Conservation (phyloP, 2,797 vertebrate species). For the Urocyon cinereoargenteus region DNA sequence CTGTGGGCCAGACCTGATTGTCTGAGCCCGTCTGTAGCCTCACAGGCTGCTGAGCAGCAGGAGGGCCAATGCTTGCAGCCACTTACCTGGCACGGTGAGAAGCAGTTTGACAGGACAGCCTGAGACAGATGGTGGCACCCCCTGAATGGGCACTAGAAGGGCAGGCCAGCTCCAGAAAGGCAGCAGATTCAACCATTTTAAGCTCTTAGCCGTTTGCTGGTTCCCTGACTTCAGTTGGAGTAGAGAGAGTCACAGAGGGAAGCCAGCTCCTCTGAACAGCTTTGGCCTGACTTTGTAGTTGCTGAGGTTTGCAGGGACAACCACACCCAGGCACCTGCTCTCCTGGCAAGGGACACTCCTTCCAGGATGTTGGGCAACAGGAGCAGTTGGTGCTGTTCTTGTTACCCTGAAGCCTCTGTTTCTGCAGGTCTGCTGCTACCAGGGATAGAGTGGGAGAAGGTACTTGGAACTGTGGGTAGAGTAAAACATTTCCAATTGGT, state of each 20-base stretch:
- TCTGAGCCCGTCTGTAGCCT: not conserved
- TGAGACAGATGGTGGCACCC: conserved; percentile 40
- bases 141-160: not conserved
- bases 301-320: not conserved
- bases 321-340: not conserved
- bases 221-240: not conserved
- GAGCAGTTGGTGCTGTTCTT: not conserved
- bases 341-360: not conserved
- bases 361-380: not conserved
- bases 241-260: not conserved
- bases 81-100: not conserved
- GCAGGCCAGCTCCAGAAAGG: not conserved
- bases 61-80: not conserved
- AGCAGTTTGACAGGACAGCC: not conserved
- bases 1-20: not conserved
- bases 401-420: not conserved
- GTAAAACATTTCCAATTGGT: not conserved
- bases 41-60: not conserved
- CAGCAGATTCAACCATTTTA: not conserved
- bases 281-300: not conserved
- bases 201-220: not conserved
- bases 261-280: not conserved
- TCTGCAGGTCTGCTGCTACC: not conserved
- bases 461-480: not conserved
- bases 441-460: not conserved